These are phyloP conservation scores for Bradypodion pumilum DNA, from an alignment of 2,797 vertebrate species.

Conservation along the genomic window DNA sequence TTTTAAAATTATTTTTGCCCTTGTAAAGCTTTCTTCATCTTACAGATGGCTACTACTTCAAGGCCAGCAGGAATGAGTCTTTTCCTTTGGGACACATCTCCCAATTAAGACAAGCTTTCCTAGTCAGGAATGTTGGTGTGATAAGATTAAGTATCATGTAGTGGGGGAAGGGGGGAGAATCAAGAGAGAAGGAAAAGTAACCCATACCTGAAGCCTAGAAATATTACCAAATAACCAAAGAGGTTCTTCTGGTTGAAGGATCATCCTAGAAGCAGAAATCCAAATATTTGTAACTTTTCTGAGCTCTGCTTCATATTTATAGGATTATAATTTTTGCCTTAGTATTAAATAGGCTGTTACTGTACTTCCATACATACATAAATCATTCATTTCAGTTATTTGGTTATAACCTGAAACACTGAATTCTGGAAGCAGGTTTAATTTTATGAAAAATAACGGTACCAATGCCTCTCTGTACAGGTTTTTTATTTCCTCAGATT, in stretches of 20 bases:
- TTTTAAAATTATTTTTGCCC: constrained; percentile 2
- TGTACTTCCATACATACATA: not conserved
- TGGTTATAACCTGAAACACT: not conserved
- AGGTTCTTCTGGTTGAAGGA: too few relatives aligned
- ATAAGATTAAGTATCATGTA: too few relatives aligned
- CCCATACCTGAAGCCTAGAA: too few relatives aligned
- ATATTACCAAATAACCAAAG: too few relatives aligned
- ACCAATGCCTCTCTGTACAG: not conserved
- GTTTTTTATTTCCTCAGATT: not conserved
- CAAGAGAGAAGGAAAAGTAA: too few relatives aligned
- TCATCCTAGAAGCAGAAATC: too few relatives aligned
- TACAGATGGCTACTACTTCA: not conserved
- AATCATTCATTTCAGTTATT: not conserved
- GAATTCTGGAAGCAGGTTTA: not conserved
- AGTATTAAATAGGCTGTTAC: too few relatives aligned
- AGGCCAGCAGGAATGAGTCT: not conserved
- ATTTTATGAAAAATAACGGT: not conserved
- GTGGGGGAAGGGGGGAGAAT: too few relatives aligned
- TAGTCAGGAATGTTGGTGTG: not conserved
- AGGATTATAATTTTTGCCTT: not conserved
- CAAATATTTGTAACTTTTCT: too few relatives aligned
- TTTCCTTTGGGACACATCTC: not conserved
- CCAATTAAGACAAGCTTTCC: not conserved
- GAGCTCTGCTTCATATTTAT: too few relatives aligned
- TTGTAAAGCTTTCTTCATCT: too few relatives aligned